phyloP scores from a whole-genome alignment of 1,140 invertebrate species.

The Sminthurides bifidus region DNA sequence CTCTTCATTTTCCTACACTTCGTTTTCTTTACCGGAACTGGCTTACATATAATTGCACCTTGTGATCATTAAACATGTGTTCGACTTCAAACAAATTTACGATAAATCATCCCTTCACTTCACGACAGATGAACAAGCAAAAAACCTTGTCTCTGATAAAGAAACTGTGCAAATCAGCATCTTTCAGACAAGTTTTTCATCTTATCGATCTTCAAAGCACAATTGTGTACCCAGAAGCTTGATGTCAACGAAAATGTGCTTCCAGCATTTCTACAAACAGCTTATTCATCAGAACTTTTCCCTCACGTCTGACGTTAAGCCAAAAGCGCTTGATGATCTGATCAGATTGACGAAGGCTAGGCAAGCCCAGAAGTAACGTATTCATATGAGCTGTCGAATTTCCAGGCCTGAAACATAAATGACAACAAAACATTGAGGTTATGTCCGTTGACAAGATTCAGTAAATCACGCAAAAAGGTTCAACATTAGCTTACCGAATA shows the following conservation, averaged over 20 bases:
- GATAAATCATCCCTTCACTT: no score
- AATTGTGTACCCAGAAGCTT: neutral
- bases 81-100: no score
- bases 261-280: constrained; percentile 95
- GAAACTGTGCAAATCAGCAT: no score
- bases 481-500: constrained; percentile 45
- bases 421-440: constrained; percentile 7
- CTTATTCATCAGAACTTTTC: constrained; percentile 88
- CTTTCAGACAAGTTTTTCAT: no score
- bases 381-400: constrained; percentile 57
- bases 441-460: neutral
- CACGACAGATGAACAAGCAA: no score
- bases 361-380: constrained; percentile 76
- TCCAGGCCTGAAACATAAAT: constrained; percentile 47
- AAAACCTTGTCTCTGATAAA: no score
- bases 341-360: constrained; percentile 78
- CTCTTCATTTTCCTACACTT: no score
- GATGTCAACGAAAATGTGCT: constrained; percentile 47
- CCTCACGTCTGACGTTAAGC: constrained; percentile 72
- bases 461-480: neutral
- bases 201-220: no score
- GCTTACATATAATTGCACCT: no score
- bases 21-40: no score
- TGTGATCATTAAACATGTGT: no score
- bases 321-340: constrained; percentile 77